Conservation (phyloP, 2,888 invertebrate species). For the Drosophila rellima region DNA sequence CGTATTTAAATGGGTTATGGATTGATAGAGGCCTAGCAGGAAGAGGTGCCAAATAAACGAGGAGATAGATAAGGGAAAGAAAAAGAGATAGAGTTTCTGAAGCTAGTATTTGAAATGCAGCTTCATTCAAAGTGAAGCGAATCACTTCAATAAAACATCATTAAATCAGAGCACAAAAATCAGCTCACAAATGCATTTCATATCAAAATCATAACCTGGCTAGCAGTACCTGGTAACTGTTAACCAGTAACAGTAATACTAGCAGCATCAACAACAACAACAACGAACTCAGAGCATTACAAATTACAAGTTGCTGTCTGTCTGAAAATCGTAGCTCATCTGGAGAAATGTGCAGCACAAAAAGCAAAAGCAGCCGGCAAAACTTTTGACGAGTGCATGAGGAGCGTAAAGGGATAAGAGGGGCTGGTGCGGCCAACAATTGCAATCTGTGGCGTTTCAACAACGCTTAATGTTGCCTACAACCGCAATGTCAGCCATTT, state of each 20-base stretch:
- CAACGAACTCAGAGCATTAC: conserved; percentile 53
- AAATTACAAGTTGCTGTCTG: conserved; percentile 72
- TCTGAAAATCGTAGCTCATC: conserved; percentile 43
- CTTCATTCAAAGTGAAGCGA: conserved; percentile 30
- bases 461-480: conserved; percentile 77
- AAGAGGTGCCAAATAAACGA: no score
- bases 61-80: neutral
- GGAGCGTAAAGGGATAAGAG: conserved; percentile 36
- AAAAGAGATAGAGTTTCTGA: neutral
- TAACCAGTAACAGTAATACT: conserved; percentile 35
- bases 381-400: conserved; percentile 58
- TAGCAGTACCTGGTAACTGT: conserved; percentile 38
- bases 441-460: conserved; percentile 77
- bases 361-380: conserved; percentile 52
- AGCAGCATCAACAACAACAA: conserved; percentile 7
- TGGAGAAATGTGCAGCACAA: conserved; percentile 35
- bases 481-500: conserved; percentile 79
- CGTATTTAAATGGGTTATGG: conserved; percentile 17
- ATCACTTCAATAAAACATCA: conserved; percentile 60
- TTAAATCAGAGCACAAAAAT: conserved; percentile 67
- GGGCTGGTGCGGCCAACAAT: conserved; percentile 57
- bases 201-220: conserved; percentile 67
- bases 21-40: neutral
- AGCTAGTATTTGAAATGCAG: conserved; percentile 32
- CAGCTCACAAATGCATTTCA: conserved; percentile 72